phyloP scores from a whole-genome alignment of 2,888 invertebrate genomes.

The Hoplodrina ambigua region DNA sequence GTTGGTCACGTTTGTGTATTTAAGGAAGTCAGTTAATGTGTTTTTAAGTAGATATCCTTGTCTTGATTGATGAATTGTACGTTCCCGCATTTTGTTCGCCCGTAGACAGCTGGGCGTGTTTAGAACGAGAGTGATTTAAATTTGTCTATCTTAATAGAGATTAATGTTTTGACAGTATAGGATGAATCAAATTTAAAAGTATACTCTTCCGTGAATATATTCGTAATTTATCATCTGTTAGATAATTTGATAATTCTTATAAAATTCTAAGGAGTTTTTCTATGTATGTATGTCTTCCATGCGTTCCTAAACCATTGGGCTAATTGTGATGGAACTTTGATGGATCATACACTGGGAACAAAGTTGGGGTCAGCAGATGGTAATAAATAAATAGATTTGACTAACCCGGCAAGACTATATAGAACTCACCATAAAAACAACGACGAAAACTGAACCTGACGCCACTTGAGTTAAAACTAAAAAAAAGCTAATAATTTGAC shows the following conservation, averaged over 20 bases:
- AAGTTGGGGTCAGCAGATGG: too few relatives aligned
- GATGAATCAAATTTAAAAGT: constrained; percentile 19
- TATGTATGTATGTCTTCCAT: too few relatives aligned
- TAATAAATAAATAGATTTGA: too few relatives aligned
- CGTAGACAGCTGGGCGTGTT: constrained; percentile 75
- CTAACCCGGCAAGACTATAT: too few relatives aligned
- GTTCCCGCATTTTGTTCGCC: constrained; percentile 75
- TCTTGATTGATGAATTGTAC: constrained; percentile 87
- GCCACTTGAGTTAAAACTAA: neutral
- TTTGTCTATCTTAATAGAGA: constrained; percentile 85
- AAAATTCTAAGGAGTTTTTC: neutral
- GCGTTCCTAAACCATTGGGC: too few relatives aligned
- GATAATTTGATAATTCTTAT: constrained; percentile 17
- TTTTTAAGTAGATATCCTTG: constrained; percentile 87
- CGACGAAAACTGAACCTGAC: too few relatives aligned
- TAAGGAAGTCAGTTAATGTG: constrained; percentile 80
- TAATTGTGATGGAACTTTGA: too few relatives aligned
- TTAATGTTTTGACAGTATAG: constrained; percentile 73
- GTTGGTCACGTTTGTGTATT: constrained; percentile 73
- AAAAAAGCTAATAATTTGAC: neutral
- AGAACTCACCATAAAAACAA: too few relatives aligned
- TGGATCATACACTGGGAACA: too few relatives aligned
- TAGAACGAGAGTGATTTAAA: constrained; percentile 79
- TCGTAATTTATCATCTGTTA: constrained; percentile 33
- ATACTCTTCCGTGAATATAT: constrained; percentile 15